Evolutionary conservation across 2,113 vertebrate genomes (phyloP).

Genomic region (Emydocephalus ijimae): DNA sequence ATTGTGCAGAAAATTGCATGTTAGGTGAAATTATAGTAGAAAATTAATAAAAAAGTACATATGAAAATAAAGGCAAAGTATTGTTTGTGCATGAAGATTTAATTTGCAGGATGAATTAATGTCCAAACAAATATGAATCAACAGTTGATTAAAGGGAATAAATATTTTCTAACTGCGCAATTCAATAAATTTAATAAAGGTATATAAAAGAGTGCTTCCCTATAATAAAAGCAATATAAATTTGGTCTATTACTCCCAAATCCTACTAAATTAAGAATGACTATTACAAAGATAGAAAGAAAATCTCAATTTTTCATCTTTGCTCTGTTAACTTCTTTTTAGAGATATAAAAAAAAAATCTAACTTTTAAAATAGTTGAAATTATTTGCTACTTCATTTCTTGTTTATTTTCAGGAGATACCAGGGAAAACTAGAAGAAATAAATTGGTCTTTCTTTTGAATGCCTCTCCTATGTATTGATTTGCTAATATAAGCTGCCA

Average conservation of each 20-base stretch:
- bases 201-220: background rate
- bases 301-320: background rate
- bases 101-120: background rate
- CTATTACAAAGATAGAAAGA: background rate
- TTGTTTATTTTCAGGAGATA: background rate
- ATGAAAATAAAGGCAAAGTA: background rate
- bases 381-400: background rate
- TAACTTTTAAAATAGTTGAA: background rate
- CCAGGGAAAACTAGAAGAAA: background rate
- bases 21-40: background rate
- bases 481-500: background rate
- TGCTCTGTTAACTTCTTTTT: background rate
- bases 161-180: constrained; percentile 20
- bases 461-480: background rate
- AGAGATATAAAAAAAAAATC: background rate
- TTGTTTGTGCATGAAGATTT: background rate
- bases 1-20: background rate
- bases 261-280: background rate
- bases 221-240: background rate
- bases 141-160: background rate
- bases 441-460: background rate
- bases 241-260: background rate
- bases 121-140: background rate
- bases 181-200: constrained; percentile 3
- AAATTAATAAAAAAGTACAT: background rate